Conservation (phyloP, 2,888 invertebrate genomes). For the Aleiodes alternator region DNA sequence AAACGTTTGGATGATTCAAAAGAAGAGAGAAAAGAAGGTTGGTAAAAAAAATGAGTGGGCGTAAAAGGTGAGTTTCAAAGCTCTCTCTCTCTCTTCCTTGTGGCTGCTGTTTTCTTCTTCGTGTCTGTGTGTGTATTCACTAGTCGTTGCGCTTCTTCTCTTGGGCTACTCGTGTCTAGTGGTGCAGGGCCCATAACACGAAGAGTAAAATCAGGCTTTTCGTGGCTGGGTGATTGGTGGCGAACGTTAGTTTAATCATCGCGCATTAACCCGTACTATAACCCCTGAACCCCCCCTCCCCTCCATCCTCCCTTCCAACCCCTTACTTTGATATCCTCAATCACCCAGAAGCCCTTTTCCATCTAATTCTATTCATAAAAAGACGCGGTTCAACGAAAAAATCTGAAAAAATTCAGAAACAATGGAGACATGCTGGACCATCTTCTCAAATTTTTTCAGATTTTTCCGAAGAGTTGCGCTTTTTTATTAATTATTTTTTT, state of each 20-base stretch:
- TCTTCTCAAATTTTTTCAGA: background rate
- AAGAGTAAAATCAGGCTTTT: constrained; percentile 63
- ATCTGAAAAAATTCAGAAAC: too few relatives aligned
- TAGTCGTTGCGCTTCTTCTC: constrained; percentile 39
- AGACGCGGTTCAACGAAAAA: background rate
- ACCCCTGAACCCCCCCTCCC: constrained; percentile 40
- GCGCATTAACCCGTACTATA: constrained; percentile 67
- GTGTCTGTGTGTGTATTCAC: too few relatives aligned
- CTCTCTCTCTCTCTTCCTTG: too few relatives aligned
- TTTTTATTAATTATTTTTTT: too few relatives aligned
- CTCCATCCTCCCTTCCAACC: background rate
- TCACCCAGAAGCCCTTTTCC: constrained; percentile 46
- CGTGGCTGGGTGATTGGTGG: constrained; percentile 74
- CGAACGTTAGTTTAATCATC: constrained; percentile 75
- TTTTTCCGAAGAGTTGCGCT: too few relatives aligned
- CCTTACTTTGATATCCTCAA: background rate
- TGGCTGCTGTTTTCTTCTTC: too few relatives aligned
- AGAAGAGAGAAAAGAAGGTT: constrained; percentile 22
- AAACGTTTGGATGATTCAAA: background rate
- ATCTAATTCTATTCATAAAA: background rate
- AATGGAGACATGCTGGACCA: too few relatives aligned
- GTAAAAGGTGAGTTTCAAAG: background rate
- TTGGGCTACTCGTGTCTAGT: constrained; percentile 8
- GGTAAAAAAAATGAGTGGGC: constrained; percentile 30
- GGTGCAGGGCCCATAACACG: background rate